phyloP scores from a whole-genome alignment of 2,888 invertebrate genomes.

The Helobdella robusta region DNA sequence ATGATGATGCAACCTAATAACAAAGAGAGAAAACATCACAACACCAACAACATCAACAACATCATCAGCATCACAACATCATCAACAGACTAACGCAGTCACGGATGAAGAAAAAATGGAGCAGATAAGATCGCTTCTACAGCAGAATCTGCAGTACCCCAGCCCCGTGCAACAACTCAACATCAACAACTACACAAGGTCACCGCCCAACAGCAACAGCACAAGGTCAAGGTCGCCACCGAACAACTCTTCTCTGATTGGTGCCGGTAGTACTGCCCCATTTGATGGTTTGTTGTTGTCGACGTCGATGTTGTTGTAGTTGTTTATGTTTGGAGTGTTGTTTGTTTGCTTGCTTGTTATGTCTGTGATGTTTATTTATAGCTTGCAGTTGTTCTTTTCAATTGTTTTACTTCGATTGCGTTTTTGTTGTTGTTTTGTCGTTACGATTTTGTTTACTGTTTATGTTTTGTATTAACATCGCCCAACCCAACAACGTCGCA shows the following conservation, averaged over 20 bases:
- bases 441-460: background rate
- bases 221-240: constrained; percentile 3
- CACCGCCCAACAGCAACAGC: constrained; percentile 10
- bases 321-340: too few species aligned
- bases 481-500: too few species aligned
- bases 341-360: background rate
- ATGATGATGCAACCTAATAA: too few species aligned
- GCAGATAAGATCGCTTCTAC: constrained; percentile 28
- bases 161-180: background rate
- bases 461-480: background rate
- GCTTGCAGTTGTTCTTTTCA: background rate
- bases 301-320: too few species aligned
- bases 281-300: too few species aligned
- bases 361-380: background rate
- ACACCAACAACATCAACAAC: too few species aligned
- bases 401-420: background rate
- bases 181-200: constrained; percentile 5
- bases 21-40: too few species aligned
- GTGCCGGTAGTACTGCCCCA: too few species aligned
- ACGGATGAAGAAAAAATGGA: constrained; percentile 30
- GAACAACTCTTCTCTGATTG: constrained; percentile 3
- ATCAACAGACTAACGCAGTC: constrained; percentile 4
- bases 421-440: background rate
- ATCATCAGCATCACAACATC: too few species aligned
- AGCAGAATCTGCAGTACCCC: constrained; percentile 7